Evolutionary conservation across 1,140 invertebrate genomes (phyloP).

Genomic region (Listronotus oregonensis): DNA sequence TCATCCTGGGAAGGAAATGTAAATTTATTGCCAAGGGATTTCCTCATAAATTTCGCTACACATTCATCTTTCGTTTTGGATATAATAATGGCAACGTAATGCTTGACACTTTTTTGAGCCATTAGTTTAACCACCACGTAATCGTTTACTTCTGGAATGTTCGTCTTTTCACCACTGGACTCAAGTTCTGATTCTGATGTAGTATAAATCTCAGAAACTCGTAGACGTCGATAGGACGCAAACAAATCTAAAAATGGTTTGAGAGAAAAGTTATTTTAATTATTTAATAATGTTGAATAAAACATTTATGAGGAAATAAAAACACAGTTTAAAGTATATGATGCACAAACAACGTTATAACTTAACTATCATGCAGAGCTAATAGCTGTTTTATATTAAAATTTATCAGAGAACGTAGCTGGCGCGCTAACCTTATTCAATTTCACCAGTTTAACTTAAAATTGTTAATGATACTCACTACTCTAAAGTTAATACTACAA

Average conservation of each 20-base stretch:
- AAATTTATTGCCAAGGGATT: conserved; percentile 27
- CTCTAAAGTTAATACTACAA: too few relatives aligned
- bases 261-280: too few relatives aligned
- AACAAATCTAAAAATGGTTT: too few relatives aligned
- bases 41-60: conserved; percentile 33
- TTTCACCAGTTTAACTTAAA: too few relatives aligned
- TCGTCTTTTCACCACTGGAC: neutral
- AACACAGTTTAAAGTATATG: neutral
- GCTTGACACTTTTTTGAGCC: conserved; percentile 26
- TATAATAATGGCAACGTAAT: conserved; percentile 27
- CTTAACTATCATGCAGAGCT: too few relatives aligned
- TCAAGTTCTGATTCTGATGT: neutral
- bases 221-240: too few relatives aligned
- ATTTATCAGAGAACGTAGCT: too few relatives aligned
- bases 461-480: too few relatives aligned
- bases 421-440: too few relatives aligned
- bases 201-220: too few relatives aligned
- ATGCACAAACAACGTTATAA: neutral
- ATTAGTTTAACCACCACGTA: conserved; percentile 29
- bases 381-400: too few relatives aligned
- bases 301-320: neutral
- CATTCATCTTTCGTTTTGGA: conserved; percentile 25
- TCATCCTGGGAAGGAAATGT: conserved; percentile 23
- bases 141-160: conserved; percentile 23
- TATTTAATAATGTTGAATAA: neutral